Conservation (phyloP, 2,888 invertebrate species). For the Apamea anceps region DNA sequence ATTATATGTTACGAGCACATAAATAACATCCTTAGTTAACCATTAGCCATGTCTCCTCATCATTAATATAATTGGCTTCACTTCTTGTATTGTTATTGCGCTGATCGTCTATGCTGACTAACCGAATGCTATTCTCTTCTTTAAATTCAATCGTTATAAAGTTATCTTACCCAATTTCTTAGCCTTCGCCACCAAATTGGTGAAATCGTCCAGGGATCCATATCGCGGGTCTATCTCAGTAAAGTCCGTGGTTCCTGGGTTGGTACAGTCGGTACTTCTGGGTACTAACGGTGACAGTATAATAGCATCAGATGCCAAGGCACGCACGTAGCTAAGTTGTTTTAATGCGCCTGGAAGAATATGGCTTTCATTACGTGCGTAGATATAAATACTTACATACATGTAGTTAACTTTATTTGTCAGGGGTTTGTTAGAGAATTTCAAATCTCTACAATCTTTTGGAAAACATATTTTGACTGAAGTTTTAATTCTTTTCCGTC, state of each 20-base stretch:
- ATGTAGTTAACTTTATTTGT: neutral
- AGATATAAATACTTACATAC: neutral
- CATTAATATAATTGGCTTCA: neutral
- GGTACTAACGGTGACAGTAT: slow-evolving; percentile 81
- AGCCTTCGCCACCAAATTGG: slow-evolving; percentile 88
- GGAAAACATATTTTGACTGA: neutral
- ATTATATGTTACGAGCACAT: slow-evolving; percentile 10
- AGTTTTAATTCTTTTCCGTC: neutral
- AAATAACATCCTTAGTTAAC: neutral
- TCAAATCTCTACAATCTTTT: neutral
- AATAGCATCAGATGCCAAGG: slow-evolving; percentile 84
- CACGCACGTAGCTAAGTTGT: slow-evolving; percentile 85
- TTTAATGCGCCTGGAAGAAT: slow-evolving; percentile 78
- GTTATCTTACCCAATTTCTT: slow-evolving; percentile 79
- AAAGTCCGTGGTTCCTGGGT: slow-evolving; percentile 94
- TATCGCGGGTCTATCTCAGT: slow-evolving; percentile 92
- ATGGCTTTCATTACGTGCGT: neutral
- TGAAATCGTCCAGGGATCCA: slow-evolving; percentile 92
- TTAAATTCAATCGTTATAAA: neutral
- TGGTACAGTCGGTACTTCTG: slow-evolving; percentile 91
- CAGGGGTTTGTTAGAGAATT: slow-evolving; percentile 2
- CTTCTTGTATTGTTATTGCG: neutral
- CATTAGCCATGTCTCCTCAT: neutral
- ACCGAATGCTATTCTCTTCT: neutral
- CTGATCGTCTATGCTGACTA: neutral